phyloP scores from a whole-genome alignment of 2,113 vertebrate species.

The Chamaetylas fuelleborni region DNA sequence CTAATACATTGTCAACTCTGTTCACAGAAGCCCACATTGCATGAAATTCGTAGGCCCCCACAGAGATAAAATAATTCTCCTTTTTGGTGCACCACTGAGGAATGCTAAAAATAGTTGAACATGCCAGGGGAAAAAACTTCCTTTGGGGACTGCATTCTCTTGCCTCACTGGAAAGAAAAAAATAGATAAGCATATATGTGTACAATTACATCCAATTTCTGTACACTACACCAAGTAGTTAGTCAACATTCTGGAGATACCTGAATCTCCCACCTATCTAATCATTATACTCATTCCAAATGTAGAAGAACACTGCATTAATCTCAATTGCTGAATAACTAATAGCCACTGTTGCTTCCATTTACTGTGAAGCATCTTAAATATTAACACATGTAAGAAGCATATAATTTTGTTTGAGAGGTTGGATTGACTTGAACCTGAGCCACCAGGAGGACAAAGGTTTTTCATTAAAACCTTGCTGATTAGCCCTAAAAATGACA shows the following conservation, averaged over 20 bases:
- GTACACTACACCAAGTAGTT: neutral
- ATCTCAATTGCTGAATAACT: too few relatives aligned
- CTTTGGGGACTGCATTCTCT: neutral
- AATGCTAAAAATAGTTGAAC: constrained; percentile 42
- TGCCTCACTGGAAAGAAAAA: neutral
- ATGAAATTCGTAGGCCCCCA: constrained; percentile 22
- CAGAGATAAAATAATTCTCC: constrained; percentile 41
- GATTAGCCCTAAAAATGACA: neutral
- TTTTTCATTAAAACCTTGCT: neutral
- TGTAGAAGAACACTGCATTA: neutral
- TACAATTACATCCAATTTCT: neutral
- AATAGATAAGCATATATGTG: neutral
- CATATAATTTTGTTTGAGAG: too few relatives aligned
- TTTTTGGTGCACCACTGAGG: neutral
- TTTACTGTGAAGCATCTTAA: too few relatives aligned
- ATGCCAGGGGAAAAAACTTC: neutral
- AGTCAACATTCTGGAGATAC: neutral
- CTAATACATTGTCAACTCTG: constrained; percentile 17
- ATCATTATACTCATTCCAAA: neutral
- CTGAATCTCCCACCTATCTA: neutral
- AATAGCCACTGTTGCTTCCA: too few relatives aligned
- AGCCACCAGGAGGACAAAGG: neutral
- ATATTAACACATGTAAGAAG: too few relatives aligned
- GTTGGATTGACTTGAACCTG: neutral
- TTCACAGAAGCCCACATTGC: constrained; percentile 5